A percentile compares a stretch with the other conserved stretches of the same genome.
phyloP scores from a whole-genome alignment of 2,113 vertebrate genomes.

The Ictidomys tridecemlineatus region DNA sequence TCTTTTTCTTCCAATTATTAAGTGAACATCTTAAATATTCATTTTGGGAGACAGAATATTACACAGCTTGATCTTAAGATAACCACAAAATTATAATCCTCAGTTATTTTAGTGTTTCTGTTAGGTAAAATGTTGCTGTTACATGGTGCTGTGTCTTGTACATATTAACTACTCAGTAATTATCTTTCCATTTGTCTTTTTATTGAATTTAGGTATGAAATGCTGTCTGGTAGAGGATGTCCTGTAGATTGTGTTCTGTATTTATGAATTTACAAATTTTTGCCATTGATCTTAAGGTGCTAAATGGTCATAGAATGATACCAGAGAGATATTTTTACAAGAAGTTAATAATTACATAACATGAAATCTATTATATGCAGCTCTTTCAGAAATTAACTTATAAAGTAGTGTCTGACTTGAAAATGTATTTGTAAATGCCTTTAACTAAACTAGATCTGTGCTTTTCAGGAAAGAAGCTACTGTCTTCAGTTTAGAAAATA shows the following conservation, averaged over 20 bases:
- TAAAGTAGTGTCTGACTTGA: slow-evolving; percentile 13
- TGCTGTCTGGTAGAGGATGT: neutral
- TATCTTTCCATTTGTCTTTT: slow-evolving; percentile 36
- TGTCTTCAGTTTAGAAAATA: slow-evolving; percentile 11
- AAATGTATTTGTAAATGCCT: slow-evolving; percentile 19
- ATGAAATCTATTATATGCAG: neutral
- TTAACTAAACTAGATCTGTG: neutral
- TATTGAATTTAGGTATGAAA: neutral
- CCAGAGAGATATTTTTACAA: neutral
- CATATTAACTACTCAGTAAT: neutral
- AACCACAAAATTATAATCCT: neutral
- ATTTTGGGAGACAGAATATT: neutral
- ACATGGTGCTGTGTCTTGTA: neutral
- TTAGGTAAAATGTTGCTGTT: neutral
- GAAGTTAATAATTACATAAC: neutral
- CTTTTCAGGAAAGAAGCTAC: slow-evolving; percentile 27
- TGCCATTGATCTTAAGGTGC: neutral
- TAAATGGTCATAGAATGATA: neutral
- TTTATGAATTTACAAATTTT: slow-evolving; percentile 15
- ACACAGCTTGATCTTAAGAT: neutral
- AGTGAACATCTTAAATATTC: slow-evolving; percentile 30
- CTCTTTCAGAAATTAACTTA: slow-evolving; percentile 22
- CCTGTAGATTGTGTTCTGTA: neutral
- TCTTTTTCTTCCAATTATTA: slow-evolving; percentile 30
- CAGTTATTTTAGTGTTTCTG: neutral